Base-by-base conservation (phyloP, 2,888 invertebrate species). In the Helleia helle region DNA sequence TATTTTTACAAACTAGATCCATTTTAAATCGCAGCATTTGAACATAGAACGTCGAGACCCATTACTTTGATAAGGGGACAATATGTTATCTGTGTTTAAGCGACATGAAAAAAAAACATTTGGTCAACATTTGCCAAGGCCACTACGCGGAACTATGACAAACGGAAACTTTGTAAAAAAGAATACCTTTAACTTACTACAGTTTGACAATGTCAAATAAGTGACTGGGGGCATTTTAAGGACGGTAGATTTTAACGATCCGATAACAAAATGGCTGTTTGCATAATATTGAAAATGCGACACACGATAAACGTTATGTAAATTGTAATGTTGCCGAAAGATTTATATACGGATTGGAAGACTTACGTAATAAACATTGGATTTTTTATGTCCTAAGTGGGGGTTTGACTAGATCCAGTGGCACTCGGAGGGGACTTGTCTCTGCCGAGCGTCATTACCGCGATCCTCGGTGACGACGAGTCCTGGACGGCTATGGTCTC, bases 111-210 rank as follows among this genome's bases (percentile, higher is more conserved):
- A 55, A 74, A 72, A 73, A 68, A 69, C 61, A 63, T 71, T 70
- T 64, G 60, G 59, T n/a, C n/a, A 74, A 71, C 68, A 69, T 54
- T 54, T 59, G 58, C 59, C 76, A 77, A 80, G 80, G 80, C 69
- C 76, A 74, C 48, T 68, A 74, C 69, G 61, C 71, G 71, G 68
- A 75, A 74, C 70, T 72, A 61, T 62, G 58, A 52, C 53, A 50
- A 53, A 55, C 52, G 46, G 53, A 50, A 54, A 55, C 44, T 50
- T 38, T 43, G 38, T 46, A 40, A 42, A 46, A 54, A 54, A 52
- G 52, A 48, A 46, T 42, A 39, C 40, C 43, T 58, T 31, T n/a
- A n/a, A n/a, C n/a, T 41, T 38, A 42, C 42, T 44, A 38, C 28
- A 38, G 40, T 49, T 45, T 40, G 51, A 50, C 68, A 76, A 79